phyloP scores from a whole-genome alignment of 2,113 vertebrate genomes.

The Centropristis striata region DNA sequence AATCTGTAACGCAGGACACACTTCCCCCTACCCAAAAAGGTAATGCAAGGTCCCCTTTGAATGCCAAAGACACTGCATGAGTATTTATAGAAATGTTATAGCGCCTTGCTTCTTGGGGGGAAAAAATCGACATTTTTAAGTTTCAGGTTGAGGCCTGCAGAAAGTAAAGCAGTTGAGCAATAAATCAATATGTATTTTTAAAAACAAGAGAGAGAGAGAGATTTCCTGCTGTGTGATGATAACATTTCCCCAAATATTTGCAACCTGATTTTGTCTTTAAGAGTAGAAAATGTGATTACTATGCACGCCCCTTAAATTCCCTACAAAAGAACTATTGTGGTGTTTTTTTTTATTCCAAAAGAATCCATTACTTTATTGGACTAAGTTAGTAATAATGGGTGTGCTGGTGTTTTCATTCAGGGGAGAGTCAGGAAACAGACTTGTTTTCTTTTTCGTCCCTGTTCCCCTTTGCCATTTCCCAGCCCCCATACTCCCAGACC shows the following conservation, averaged over 20 bases:
- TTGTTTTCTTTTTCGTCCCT: conserved; percentile 17
- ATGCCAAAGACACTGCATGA: background rate
- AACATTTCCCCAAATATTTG: background rate
- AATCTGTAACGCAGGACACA: background rate
- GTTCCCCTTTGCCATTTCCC: background rate
- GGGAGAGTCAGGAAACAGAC: conserved; percentile 28
- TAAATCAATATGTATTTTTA: background rate
- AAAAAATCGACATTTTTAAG: background rate
- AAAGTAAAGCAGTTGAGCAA: background rate
- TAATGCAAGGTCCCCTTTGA: background rate
- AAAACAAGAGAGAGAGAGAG: background rate
- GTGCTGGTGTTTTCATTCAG: conserved; percentile 28
- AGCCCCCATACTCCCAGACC: conserved; percentile 10
- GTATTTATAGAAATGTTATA: background rate
- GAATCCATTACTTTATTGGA: background rate
- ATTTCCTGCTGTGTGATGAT: background rate
- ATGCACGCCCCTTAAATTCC: background rate
- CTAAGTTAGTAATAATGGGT: background rate
- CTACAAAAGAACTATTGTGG: background rate
- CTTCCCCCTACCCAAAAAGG: background rate
- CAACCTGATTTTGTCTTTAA: background rate
- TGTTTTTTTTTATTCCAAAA: background rate
- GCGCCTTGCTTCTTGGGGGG: background rate
- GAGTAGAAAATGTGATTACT: background rate
- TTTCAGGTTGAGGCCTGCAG: background rate